These are phyloP conservation scores for Scotopteryx bipunctaria DNA, from an alignment of 2,888 invertebrate species.

Conservation along the genomic window DNA sequence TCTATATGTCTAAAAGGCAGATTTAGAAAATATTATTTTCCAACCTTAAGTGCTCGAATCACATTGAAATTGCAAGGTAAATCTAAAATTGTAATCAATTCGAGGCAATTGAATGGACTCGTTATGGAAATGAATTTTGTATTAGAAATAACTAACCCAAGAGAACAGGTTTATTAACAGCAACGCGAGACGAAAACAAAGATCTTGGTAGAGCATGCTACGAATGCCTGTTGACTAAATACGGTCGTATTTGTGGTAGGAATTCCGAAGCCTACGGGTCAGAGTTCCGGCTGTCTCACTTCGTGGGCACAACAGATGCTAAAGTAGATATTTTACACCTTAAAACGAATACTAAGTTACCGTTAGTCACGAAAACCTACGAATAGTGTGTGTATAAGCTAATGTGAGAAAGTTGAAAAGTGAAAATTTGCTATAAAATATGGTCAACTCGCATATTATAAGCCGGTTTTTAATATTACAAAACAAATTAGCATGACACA, in stretches of 20 bases:
- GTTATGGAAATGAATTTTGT: constrained; percentile 6
- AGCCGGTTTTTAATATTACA: constrained; percentile 32
- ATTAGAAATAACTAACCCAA: not conserved
- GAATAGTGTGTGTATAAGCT: not conserved
- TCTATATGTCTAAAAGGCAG: constrained; percentile 1
- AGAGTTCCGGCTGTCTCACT: constrained; percentile 45
- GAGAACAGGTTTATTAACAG: constrained; percentile 15
- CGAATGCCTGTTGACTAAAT: constrained; percentile 42
- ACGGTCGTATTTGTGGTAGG: constrained; percentile 37
- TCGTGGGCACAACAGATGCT: constrained; percentile 3
- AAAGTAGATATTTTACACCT: not conserved
- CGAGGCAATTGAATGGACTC: constrained; percentile 6
- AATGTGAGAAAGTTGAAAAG: constrained; percentile 22
- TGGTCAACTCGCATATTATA: constrained; percentile 12
- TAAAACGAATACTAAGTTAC: not conserved
- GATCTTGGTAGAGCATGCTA: constrained; percentile 36
- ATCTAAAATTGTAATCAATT: not conserved
- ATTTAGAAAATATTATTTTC: not conserved
- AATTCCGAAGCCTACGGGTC: constrained; percentile 45
- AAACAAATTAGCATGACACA: constrained; percentile 28
- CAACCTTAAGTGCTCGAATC: not conserved
- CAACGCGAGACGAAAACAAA: constrained; percentile 17
- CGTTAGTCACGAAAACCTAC: too few relatives aligned
- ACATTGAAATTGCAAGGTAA: not conserved
- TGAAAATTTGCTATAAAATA: constrained; percentile 20